Base-by-base conservation (phyloP, 2,797 vertebrate species). In the Gymnoscopelus microlampas region DNA sequence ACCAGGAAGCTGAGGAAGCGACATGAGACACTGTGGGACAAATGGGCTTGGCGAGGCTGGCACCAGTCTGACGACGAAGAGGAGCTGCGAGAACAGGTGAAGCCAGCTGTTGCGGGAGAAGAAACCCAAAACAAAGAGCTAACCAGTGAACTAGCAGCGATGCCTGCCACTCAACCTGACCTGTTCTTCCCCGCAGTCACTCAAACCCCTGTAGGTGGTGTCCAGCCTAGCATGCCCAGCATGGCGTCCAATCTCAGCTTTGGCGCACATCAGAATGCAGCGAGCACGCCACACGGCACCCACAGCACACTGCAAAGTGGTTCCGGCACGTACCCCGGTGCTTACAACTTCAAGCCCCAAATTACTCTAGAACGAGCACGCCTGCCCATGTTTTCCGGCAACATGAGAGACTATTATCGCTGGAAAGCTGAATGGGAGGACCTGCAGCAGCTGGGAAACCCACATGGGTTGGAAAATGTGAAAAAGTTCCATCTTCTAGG, bases 391-490 rank as follows among this genome's bases (percentile, higher is more conserved):
- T 72, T 72, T 6, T 60, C 44, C 3, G 55, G 63, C 26, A 15
- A 66, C 57, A 60, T 72, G 54, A 47, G 48, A 4, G 32, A 66
- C 15, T 66, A 53, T 10, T 66, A 72, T 9, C 55, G 49, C 6
- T 70, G 68, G 68, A 63, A 63, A 51, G 48, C 35, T 26, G 65
- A 68, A n/a, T 66, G 53, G 39, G 53, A 68, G 15, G 57, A 53
- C 66, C 49, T 68, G 3, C 56, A 68, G 13, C 2, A 4, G 0
- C 48, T 63, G 35, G 68, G 68, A 23, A 63, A 70, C 53, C 68
- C 68, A 24, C 29, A 61, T 4, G 51, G 67, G 23, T 50, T 39
- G 8, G 50, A 61, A 8, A 50, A 49, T 53, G 12, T 69, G 19
- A 69, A 4, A 12, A 61, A 54, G 26, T 54, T 65, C 50, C 63